Conservation (phyloP, 2,113 vertebrate species). For the Dermatemys mawii region DNA sequence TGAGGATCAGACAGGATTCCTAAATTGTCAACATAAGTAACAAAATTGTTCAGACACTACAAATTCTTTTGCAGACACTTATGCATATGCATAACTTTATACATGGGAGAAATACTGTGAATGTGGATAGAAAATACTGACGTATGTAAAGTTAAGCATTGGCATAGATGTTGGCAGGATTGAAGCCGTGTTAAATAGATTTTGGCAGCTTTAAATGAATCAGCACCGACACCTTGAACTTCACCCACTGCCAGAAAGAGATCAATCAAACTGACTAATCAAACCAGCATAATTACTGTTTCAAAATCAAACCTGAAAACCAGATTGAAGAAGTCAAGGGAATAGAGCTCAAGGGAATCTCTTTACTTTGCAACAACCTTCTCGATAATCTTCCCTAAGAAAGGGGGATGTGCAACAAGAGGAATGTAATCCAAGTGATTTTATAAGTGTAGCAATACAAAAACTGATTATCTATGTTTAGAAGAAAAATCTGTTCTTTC, state of each 20-base stretch:
- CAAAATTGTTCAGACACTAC: neutral
- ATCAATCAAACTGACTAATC: neutral
- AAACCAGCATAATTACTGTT: neutral
- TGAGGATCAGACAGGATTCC: neutral
- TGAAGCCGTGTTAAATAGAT: neutral
- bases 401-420: neutral
- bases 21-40: neutral
- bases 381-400: neutral
- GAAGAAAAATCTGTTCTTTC: neutral
- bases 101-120: neutral
- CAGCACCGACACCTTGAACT: neutral
- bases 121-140: neutral
- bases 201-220: neutral
- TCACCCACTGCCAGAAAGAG: neutral
- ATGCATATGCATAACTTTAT: neutral
- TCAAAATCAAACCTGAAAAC: rapidly evolving
- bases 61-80: neutral
- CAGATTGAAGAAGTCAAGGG: neutral
- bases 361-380: neutral
- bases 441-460: neutral
- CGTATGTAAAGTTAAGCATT: neutral
- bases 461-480: neutral
- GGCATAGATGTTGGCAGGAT: neutral
- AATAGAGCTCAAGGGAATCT: neutral
- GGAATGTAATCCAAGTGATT: neutral